Evolutionary conservation across 1,140 invertebrate species (phyloP).

Genomic region (Formica selysi): DNA sequence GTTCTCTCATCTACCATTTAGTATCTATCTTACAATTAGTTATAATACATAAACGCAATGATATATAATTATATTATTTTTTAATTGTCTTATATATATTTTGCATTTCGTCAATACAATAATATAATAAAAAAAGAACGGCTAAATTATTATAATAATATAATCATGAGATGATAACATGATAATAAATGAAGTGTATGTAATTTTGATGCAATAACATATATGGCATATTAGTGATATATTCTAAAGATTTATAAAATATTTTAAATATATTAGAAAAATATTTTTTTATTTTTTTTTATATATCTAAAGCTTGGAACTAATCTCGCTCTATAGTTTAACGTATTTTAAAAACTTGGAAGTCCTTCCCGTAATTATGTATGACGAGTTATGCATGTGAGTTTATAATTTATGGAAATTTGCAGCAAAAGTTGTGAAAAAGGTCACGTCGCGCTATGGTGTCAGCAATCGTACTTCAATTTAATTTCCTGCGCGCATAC

Average conservation of each 20-base stretch:
- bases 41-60: no score
- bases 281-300: neutral
- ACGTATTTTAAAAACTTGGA: neutral
- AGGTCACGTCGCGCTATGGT: neutral
- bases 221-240: no score
- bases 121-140: no score
- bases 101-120: no score
- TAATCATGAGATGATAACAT: no score
- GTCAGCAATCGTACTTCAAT: neutral
- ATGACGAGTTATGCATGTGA: neutral
- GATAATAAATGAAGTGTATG: no score
- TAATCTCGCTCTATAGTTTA: neutral
- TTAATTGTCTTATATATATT: no score
- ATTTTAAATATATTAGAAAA: neutral
- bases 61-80: no score
- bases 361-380: neutral
- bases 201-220: no score
- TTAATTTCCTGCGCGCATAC: neutral
- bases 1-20: neutral
- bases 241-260: no score
- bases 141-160: no score
- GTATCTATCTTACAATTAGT: neutral
- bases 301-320: neutral
- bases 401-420: neutral
- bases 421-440: neutral